These are phyloP conservation scores for Paradisaea rubra DNA, from an alignment of 2,113 vertebrate species.

Conservation along the genomic window DNA sequence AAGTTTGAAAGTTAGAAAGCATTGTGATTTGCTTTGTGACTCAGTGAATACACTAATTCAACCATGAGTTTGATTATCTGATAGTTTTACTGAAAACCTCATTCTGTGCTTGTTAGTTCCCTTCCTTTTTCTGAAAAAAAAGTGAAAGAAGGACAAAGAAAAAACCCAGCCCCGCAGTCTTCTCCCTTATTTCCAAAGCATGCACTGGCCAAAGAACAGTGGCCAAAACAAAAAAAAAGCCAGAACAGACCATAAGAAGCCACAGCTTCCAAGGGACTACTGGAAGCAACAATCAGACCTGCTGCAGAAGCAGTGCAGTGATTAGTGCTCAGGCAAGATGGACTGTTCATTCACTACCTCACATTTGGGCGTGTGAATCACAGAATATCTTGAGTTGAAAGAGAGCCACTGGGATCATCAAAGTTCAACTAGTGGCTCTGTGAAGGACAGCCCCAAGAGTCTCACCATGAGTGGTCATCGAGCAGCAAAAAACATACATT, in stretches of 20 bases:
- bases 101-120: neutral
- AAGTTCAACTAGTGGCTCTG: neutral
- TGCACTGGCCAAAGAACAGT: neutral
- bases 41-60: neutral
- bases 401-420: neutral
- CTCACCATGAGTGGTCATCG: neutral
- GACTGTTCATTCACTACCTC: neutral
- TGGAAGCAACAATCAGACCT: neutral
- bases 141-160: neutral
- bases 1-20: neutral
- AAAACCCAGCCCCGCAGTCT: rapidly evolving
- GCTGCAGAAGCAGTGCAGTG: neutral
- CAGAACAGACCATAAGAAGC: neutral
- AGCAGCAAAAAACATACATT: neutral
- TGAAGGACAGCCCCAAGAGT: neutral
- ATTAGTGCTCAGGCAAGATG: neutral
- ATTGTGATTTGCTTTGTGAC: neutral
- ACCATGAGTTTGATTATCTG: neutral
- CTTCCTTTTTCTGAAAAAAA: neutral
- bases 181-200: neutral
- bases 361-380: neutral
- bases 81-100: neutral
- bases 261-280: neutral
- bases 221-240: neutral
- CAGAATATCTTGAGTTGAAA: neutral